A percentile compares a stretch with the other conserved stretches of the same genome.
Conservation (phyloP, 2,113 vertebrate genomes). For the Cyanistes caeruleus region DNA sequence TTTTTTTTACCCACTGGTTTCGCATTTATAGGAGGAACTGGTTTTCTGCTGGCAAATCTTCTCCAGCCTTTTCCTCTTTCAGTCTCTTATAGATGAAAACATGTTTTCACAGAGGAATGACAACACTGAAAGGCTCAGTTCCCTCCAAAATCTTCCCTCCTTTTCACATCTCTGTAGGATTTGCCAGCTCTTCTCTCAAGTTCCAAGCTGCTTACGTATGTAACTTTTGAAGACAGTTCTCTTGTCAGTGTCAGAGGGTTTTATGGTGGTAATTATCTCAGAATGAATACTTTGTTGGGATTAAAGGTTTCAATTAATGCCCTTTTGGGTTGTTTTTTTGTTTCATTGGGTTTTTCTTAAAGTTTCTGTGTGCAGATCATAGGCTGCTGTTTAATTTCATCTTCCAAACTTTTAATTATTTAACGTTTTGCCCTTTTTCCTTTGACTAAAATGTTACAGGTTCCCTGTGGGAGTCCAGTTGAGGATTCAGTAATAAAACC, state of each 20-base stretch:
- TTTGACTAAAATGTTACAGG: neutral
- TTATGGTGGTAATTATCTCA: neutral
- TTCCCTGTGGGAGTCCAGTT: neutral
- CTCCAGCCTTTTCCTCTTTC: neutral
- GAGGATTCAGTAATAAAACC: neutral
- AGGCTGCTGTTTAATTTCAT: neutral
- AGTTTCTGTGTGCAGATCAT: neutral
- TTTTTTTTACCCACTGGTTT: neutral
- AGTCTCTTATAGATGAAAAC: neutral
- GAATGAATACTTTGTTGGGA: neutral
- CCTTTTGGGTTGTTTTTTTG: neutral
- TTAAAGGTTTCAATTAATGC: neutral
- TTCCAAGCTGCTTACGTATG: neutral
- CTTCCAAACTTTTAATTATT: neutral
- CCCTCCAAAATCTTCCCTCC: neutral
- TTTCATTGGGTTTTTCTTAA: neutral
- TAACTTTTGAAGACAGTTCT: neutral
- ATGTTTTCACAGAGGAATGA: neutral
- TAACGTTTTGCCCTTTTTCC: neutral
- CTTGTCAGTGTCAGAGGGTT: neutral
- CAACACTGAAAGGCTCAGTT: neutral
- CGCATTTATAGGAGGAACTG: neutral
- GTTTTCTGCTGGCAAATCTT: neutral
- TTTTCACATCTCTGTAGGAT: neutral
- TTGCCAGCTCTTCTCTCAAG: neutral